A percentile compares a stretch with the other conserved stretches of the same genome.
Conservation (phyloP, 2,797 vertebrate genomes). For the Notamacropus eugenii region DNA sequence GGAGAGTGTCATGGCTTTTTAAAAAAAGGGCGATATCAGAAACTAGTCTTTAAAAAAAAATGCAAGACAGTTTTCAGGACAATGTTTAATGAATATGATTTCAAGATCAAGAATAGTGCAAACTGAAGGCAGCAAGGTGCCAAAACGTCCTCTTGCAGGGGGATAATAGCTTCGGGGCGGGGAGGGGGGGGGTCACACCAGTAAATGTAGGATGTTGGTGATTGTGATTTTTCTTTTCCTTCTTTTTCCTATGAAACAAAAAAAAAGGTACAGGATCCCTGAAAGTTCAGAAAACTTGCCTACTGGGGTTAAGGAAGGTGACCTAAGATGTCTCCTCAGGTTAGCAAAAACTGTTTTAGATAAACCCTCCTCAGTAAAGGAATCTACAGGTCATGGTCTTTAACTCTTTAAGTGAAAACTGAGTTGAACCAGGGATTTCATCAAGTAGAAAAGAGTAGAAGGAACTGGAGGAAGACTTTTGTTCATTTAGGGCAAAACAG, state of each 20-base stretch:
- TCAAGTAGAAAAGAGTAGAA: constrained; percentile 36
- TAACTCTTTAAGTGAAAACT: constrained; percentile 36
- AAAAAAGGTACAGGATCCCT: neutral
- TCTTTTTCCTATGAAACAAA: constrained; percentile 30
- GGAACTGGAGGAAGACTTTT: neutral
- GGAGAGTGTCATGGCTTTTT: neutral
- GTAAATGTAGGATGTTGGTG: neutral
- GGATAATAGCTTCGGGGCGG: constrained; percentile 19
- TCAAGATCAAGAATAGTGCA: constrained; percentile 28
- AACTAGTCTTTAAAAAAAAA: constrained; percentile 38
- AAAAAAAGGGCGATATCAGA: constrained; percentile 34
- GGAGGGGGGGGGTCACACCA: neutral
- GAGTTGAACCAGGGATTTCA: constrained; percentile 17
- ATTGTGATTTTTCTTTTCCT: constrained; percentile 42
- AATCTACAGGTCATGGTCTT: constrained; percentile 18
- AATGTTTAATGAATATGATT: constrained; percentile 31
- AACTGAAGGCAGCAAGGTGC: constrained; percentile 13
- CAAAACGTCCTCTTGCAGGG: neutral
- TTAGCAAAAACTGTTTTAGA: neutral
- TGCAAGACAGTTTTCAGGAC: constrained; percentile 23
- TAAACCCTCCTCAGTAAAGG: constrained; percentile 48
- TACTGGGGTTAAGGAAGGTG: constrained; percentile 29
- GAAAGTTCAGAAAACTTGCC: neutral
- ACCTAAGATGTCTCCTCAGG: neutral
- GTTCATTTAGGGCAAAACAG: constrained; percentile 17